Evolutionary conservation across 2,888 invertebrate species (phyloP).

Genomic region (Acanthosepion pharaonis): DNA sequence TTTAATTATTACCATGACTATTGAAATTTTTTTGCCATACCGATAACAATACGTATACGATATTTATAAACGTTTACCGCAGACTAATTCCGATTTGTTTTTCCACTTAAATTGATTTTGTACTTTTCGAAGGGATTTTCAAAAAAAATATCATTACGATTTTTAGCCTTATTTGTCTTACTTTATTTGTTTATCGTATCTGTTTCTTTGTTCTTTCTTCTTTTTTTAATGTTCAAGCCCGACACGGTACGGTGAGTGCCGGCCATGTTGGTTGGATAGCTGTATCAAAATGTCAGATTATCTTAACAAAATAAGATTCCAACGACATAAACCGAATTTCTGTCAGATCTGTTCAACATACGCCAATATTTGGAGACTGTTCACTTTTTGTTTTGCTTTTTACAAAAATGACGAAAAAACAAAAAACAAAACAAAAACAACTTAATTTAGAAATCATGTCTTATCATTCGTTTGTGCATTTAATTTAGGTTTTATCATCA

Average conservation of each 20-base stretch:
- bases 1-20: not conserved
- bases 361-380: not conserved
- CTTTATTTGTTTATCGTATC: not conserved
- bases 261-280: not conserved
- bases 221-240: not conserved
- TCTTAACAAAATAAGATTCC: slow-evolving; percentile 33
- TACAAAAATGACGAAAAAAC: too few species aligned
- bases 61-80: not conserved
- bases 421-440: too few species aligned
- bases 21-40: not conserved
- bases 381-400: not conserved
- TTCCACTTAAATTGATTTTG: not conserved
- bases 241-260: not conserved
- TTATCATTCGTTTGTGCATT: not conserved
- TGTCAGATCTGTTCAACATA: slow-evolving; percentile 33
- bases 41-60: not conserved
- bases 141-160: not conserved
- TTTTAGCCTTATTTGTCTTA: not conserved
- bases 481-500: not conserved
- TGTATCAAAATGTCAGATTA: slow-evolving; percentile 33
- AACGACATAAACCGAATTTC: slow-evolving; percentile 33
- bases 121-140: slow-evolving; percentile 8
- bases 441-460: not conserved
- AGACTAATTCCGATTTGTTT: not conserved
- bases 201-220: not conserved